Base-by-base conservation (phyloP, 2,888 invertebrate species). In the Torymus aiolomorphi region DNA sequence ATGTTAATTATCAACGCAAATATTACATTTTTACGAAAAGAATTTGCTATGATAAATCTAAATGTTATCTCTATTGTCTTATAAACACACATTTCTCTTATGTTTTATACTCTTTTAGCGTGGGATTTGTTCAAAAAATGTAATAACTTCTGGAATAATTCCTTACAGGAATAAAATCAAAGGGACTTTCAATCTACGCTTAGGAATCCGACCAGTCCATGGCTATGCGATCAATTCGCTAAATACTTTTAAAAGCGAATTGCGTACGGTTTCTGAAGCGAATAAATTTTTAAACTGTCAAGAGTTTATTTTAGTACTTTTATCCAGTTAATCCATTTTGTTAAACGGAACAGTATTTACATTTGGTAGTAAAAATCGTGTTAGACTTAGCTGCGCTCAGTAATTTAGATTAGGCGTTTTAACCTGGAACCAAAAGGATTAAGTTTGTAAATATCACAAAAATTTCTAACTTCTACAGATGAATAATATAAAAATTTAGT, bases 351-450 rank as follows among this genome's bases (percentile, higher is more conserved):
- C 57, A 63, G n/a, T 57, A 73, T 80, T 76, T 54, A 52, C 31
- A 24, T 77, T 71, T 57, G 8, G 49, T 65, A 49, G 42, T 52
- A 61, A 61, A 31, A 67, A 12, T 0, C 0, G 12, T 13, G 5
- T 18, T 8, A 8, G 51, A 8, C 8, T 42, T 1, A 3, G 3
- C n/a, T 14, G 31, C 10, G 14, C 42, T 74, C 62, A 78, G 51
- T 78, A 75, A 56, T 81, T 81, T 31, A 72, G 59, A 18, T 57
- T 24, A 11, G 72, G 81, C 11, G 81, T 78, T 59, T 81, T 81
- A 13, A 81, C 81, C 81, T 79, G 18, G 3, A 78, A 80, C 13
- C 66, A 52, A 76, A 69, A 4, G 2, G 18, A 14, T 56, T 18
- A 16, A 51, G 2, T 31, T 2, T 31, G 8, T 42, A 16, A 57